Evolutionary conservation across 2,797 vertebrate genomes (phyloP), one percentile per base, ranked within the genome.

Genomic region (Taenioides sp.): DNA sequence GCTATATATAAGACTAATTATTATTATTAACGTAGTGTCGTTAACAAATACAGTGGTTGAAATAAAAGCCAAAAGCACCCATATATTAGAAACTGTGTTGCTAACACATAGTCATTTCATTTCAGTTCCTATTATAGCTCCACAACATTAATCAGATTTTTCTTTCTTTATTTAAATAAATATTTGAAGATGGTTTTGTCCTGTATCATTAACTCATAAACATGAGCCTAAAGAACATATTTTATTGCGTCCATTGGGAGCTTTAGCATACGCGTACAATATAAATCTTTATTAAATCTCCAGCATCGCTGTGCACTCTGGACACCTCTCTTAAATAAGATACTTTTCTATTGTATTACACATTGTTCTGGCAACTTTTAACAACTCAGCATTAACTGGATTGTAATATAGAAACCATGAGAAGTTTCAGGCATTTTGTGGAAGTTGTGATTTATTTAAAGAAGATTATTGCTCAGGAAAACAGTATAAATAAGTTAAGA

Each of bases 311-410:
- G 3, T 47, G n/a, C 9, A 22, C n/a, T 63, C 34, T 40, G 18
- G 31, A 34, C 20, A 22, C 9, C 9, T 28, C 27, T 60, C 27
- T 14, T 31, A 31, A 25, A 37, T 34, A 62, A 37, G 60, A 43
- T 61, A 14, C 22, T 47, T 43, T 64, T 64, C 1, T 64, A 23
- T 43, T 43, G 20, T n/a, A 12, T 9, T 18, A 34, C 20, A 62
- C 34, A 62, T 37, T 62, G 31, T 43, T 63, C 61, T 43, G n/a
- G n/a, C 20, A 22, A 43, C 61, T 43, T 63, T 43, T n/a, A 22
- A 23, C 34, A 12, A 61, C 7, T 37, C 59, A 37, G 37, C 31
- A 62, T 37, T 9, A 34, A 61, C 28, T 61, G 1, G 59, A 23
- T 12, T 40, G 34, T 18, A 49, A 49, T 27, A 49, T 18, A 7